Evolutionary conservation across 2,113 vertebrate species (phyloP).

Genomic region (Oncorhynchus kisutch): DNA sequence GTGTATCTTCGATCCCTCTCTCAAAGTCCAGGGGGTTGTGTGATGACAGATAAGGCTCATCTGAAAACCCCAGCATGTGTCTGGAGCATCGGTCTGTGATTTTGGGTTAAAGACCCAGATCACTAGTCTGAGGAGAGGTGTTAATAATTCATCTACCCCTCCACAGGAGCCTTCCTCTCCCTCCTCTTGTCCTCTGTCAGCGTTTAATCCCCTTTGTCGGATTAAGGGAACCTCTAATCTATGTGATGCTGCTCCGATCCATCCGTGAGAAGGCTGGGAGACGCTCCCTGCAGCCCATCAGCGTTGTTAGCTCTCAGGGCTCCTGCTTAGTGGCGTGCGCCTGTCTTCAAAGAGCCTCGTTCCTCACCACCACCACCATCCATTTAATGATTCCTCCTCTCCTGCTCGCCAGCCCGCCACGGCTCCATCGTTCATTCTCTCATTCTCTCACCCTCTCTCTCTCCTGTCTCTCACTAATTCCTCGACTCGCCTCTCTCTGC

Average conservation of each 20-base stretch:
- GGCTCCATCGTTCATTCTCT: neutral
- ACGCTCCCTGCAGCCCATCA: slow-evolving; percentile 72
- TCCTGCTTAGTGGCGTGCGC: slow-evolving; percentile 50
- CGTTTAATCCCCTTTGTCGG: slow-evolving; percentile 78
- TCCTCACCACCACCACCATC: slow-evolving; percentile 44
- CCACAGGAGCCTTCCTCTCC: slow-evolving; percentile 75
- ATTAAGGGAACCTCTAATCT: slow-evolving; percentile 80
- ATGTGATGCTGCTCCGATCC: slow-evolving; percentile 62
- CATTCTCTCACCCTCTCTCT: neutral
- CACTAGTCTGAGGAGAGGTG: slow-evolving; percentile 80
- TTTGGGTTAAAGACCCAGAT: slow-evolving; percentile 82
- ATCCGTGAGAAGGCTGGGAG: slow-evolving; percentile 62
- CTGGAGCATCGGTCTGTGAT: slow-evolving; percentile 49
- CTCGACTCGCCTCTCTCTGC: slow-evolving; percentile 33
- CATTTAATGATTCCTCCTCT: slow-evolving; percentile 62
- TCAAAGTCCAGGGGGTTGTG: neutral
- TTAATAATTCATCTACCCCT: slow-evolving; percentile 87
- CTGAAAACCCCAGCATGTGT: slow-evolving; percentile 8
- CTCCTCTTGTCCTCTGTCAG: slow-evolving; percentile 65
- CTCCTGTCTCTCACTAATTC: slow-evolving; percentile 30
- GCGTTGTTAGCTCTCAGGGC: slow-evolving; percentile 62
- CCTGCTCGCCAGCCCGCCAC: slow-evolving; percentile 21
- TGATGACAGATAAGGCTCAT: slow-evolving; percentile 27
- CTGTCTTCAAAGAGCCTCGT: slow-evolving; percentile 61
- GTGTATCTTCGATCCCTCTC: neutral